Base-by-base conservation (phyloP, 2,888 invertebrate species). In the Netelia inedita region DNA sequence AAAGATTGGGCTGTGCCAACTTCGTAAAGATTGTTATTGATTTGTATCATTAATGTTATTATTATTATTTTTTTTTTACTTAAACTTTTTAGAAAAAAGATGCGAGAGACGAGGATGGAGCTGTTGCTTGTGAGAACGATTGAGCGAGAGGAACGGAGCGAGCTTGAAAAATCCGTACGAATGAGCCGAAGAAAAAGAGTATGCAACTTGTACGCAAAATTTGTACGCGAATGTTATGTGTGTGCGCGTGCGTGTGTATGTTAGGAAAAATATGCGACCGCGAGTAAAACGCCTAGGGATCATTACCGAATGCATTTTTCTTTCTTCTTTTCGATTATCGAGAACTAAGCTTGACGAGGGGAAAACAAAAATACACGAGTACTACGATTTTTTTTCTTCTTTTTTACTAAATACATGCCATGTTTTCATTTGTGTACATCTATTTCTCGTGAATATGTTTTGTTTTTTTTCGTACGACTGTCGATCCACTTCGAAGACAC, bases 1-100 rank as follows among this genome's bases (percentile, higher is more conserved):
- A 92, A 91, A 90, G 89, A 91, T 91, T 90, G 90, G 91, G 91
- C 92, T 91, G 91, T 91, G 92, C 91, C 90, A 88, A 89, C 88
- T 87, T 90, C 89, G 89, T 90, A 89, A 90, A 88, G 76, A 82
- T 81, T 89, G 89, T 88, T 90, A 88, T 89, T 90, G 88, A 89
- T 90, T 91, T 88, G 75, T 88, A 88, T 87, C 83, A 85, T 46
- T 81, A 76, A 8, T 79, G 11, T 46, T 46, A 46, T 46, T 46
- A 46, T 46, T 46, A 46, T 14, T 41, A 41, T 66, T 28, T 65
- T 81, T 65, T 66, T 88, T 87, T 87, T 86, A 89, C 87, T 88
- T 87, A 86, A 87, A 88, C 57, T 88, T 86, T 86, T 87, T 85
- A 83, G 72, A 85, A 73, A 85, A 63, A 6, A 35, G 73, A 69